phyloP scores from a whole-genome alignment of 2,888 invertebrate species.

The Heliothis peltigera region DNA sequence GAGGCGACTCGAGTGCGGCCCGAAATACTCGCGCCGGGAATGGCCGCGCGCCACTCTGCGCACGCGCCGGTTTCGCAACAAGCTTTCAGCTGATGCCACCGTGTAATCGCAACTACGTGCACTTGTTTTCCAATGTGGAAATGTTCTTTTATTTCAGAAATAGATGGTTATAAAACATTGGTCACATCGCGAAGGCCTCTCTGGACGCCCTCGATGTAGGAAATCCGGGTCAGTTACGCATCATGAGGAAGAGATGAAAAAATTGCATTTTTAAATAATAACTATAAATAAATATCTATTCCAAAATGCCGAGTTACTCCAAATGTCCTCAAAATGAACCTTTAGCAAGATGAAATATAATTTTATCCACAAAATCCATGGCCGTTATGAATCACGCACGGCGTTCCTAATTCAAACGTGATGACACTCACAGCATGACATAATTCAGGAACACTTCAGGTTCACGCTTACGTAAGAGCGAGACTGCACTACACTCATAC shows the following conservation, averaged over 20 bases:
- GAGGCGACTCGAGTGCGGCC: slow-evolving; percentile 68
- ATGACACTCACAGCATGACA: slow-evolving; percentile 23
- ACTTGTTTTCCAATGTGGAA: not conserved
- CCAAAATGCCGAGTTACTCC: too few species aligned
- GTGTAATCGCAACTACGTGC: slow-evolving; percentile 13
- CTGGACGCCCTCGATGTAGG: not conserved
- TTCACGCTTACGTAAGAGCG: slow-evolving; percentile 15
- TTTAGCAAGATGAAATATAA: too few species aligned
- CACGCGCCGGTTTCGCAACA: slow-evolving; percentile 74
- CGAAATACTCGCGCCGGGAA: slow-evolving; percentile 72
- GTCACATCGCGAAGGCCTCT: not conserved
- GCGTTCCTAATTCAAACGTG: slow-evolving; percentile 18
- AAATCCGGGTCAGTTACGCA: too few species aligned
- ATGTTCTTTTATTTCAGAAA: not conserved
- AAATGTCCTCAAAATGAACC: too few species aligned
- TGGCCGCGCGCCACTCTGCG: slow-evolving; percentile 63
- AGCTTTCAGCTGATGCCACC: slow-evolving; percentile 53
- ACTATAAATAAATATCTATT: too few species aligned
- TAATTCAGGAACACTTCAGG: slow-evolving; percentile 20
- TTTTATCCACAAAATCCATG: not conserved
- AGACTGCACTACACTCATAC: slow-evolving; percentile 3
- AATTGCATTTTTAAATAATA: too few species aligned
- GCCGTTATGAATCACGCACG: slow-evolving; percentile 25
- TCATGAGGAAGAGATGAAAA: too few species aligned
- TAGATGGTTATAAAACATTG: not conserved